Percentiles rank a stretch among this genome's conserved stretches.
Conservation (phyloP, 2,113 vertebrate species). For the Phyllostomus hastatus region DNA sequence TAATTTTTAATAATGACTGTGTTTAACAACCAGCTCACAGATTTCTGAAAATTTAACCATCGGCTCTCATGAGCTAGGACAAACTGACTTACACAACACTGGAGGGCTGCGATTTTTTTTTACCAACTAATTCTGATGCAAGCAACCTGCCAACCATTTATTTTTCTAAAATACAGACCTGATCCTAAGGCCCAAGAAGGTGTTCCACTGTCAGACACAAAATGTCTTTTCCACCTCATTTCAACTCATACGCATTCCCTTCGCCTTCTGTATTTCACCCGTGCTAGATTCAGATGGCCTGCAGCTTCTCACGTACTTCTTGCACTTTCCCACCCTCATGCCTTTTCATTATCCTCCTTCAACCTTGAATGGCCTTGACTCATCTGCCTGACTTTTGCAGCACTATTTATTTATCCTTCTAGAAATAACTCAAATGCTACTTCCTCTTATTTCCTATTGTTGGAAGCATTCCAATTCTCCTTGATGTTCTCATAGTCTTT, state of each 20-base stretch:
- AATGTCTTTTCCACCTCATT: slow-evolving; percentile 17
- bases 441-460: slow-evolving; percentile 20
- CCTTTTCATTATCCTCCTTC: slow-evolving; percentile 6
- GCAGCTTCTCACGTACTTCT: not conserved
- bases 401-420: slow-evolving; percentile 53
- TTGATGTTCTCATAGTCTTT: slow-evolving; percentile 30
- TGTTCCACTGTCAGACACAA: not conserved
- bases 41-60: not conserved
- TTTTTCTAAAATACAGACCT: slow-evolving; percentile 14
- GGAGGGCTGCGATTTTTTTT: not conserved
- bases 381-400: slow-evolving; percentile 18
- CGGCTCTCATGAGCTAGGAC: not conserved
- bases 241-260: not conserved
- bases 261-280: not conserved
- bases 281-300: not conserved
- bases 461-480: slow-evolving; percentile 24
- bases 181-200: not conserved
- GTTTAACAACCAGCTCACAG: not conserved
- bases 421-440: slow-evolving; percentile 52
- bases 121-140: not conserved
- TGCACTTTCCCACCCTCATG: not conserved
- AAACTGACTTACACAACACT: not conserved
- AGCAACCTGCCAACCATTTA: not conserved
- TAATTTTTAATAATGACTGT: slow-evolving; percentile 3
- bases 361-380: slow-evolving; percentile 17